These are phyloP conservation scores for Chrysolina oricalcia DNA, from an alignment of 2,888 invertebrate species.

Conservation along the genomic window DNA sequence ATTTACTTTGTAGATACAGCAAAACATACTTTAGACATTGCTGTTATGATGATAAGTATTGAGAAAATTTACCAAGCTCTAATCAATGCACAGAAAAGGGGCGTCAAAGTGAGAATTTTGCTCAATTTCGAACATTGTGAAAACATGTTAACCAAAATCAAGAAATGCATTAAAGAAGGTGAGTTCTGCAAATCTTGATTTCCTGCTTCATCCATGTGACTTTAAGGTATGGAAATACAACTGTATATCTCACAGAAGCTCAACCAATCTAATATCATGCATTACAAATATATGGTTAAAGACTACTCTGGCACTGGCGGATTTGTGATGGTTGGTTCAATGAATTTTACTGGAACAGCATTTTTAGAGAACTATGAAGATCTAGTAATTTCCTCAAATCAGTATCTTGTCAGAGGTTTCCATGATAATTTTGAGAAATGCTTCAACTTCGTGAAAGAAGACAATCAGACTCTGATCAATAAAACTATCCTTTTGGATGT, in stretches of 20 bases:
- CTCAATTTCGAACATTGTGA: conserved; percentile 60
- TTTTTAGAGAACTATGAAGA: conserved; percentile 66
- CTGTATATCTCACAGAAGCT: conserved; percentile 58
- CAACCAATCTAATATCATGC: conserved; percentile 63
- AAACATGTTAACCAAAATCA: conserved; percentile 40
- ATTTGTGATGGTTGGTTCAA: conserved; percentile 64
- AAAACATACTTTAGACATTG: conserved; percentile 60
- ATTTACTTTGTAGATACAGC: conserved; percentile 64
- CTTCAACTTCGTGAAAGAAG: conserved; percentile 56
- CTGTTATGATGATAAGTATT: conserved; percentile 61
- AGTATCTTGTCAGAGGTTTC: conserved; percentile 57
- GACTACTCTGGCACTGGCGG: conserved; percentile 60
- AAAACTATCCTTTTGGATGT: conserved; percentile 56
- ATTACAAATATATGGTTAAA: conserved; percentile 67
- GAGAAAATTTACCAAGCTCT: conserved; percentile 58
- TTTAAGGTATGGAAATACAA: conserved; percentile 59
- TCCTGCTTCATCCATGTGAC: conserved; percentile 17
- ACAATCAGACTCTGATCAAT: conserved; percentile 59
- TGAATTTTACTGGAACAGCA: conserved; percentile 63
- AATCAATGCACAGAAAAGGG: conserved; percentile 56
- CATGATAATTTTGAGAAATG: conserved; percentile 61
- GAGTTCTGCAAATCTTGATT: conserved; percentile 21
- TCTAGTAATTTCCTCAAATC: conserved; percentile 62
- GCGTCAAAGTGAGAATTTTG: conserved; percentile 64
- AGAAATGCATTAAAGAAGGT: conserved; percentile 58